These are phyloP conservation scores for Myzus persicae DNA, from an alignment of 1,140 invertebrate species.

Conservation along the genomic window DNA sequence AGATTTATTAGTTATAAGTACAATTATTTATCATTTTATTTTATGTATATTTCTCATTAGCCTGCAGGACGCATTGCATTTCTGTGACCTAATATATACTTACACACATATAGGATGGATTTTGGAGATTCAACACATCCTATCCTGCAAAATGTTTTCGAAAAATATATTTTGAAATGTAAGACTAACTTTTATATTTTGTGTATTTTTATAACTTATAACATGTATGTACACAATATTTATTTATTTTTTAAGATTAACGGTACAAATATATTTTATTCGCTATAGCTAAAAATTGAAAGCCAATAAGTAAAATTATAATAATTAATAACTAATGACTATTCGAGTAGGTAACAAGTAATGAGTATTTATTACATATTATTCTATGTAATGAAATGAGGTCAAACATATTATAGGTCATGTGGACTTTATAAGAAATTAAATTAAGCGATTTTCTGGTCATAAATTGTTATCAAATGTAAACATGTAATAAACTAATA, in stretches of 20 bases:
- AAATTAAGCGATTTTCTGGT: background rate
- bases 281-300: background rate
- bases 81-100: too few relatives aligned
- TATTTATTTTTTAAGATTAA: background rate
- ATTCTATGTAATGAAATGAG: background rate
- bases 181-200: background rate
- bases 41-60: too few relatives aligned
- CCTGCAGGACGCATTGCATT: too few relatives aligned
- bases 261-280: background rate
- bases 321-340: background rate
- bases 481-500: background rate
- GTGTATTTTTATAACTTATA: background rate
- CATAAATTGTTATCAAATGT: background rate
- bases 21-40: too few relatives aligned
- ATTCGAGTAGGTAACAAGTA: too few relatives aligned
- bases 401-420: background rate
- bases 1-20: too few relatives aligned
- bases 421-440: background rate
- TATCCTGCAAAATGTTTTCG: too few relatives aligned
- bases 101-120: too few relatives aligned
- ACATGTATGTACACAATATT: background rate
- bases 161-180: background rate
- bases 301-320: background rate
- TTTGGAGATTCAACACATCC: too few relatives aligned
- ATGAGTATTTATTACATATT: background rate